A percentile compares a stretch with the other conserved stretches of the same genome.
Evolutionary conservation across 2,888 invertebrate genomes (phyloP).

Genomic region (Alcis repandata): DNA sequence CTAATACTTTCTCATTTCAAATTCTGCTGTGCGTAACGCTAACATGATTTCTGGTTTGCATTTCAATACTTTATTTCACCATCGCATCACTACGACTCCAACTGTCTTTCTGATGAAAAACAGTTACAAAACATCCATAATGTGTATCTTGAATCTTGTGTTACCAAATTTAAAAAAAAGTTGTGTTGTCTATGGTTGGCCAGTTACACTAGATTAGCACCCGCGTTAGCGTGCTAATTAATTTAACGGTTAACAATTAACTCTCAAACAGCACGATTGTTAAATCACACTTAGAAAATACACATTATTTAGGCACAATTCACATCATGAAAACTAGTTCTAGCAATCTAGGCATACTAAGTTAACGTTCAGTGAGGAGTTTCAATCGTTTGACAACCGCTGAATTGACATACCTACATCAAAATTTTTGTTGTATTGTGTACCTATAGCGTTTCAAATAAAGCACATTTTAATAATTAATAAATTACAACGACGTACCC

Average conservation of each 20-base stretch:
- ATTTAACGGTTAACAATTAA: conserved; percentile 45
- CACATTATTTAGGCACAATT: conserved; percentile 82
- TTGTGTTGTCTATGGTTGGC: background rate
- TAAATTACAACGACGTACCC: no score
- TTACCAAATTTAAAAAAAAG: background rate
- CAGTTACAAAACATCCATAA: background rate
- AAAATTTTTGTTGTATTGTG: no score
- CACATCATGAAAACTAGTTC: conserved; percentile 75
- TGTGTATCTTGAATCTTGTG: no score
- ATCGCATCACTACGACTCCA: background rate
- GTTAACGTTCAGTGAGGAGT: conserved; percentile 59
- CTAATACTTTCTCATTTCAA: no score
- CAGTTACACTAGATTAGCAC: conserved; percentile 48
- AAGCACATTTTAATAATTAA: no score
- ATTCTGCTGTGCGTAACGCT: background rate
- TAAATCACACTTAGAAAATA: conserved; percentile 59
- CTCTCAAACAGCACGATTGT: conserved; percentile 51
- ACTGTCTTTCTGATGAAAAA: background rate
- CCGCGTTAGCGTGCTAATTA: conserved; percentile 43
- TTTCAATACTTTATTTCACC: background rate
- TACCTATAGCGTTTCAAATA: no score
- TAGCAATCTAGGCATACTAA: conserved; percentile 80
- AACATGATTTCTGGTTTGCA: background rate
- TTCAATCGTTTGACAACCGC: background rate
- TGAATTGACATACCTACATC: background rate